These are phyloP conservation scores for Platycheirus albimanus DNA, from an alignment of 2,888 invertebrate genomes.

Conservation along the genomic window DNA sequence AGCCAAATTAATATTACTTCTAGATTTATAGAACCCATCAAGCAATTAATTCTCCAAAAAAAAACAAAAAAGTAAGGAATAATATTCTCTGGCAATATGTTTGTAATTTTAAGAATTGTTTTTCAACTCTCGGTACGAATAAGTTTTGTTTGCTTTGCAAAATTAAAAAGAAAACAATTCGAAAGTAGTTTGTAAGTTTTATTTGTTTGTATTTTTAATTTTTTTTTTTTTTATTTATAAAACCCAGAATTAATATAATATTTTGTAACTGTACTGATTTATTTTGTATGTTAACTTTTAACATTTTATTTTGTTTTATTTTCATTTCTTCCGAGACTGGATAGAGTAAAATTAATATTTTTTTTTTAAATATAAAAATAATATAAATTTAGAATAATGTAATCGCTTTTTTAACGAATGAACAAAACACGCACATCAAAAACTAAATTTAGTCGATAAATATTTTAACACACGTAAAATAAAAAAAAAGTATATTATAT, in stretches of 20 bases:
- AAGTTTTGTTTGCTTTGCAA: slow-evolving; percentile 21
- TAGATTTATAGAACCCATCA: slow-evolving; percentile 48
- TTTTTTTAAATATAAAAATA: no score
- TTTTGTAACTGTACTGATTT: slow-evolving; percentile 70
- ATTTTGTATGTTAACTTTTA: slow-evolving; percentile 58
- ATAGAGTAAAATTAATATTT: slow-evolving; percentile 13
- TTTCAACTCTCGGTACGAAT: slow-evolving; percentile 36
- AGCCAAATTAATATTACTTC: slow-evolving; percentile 69
- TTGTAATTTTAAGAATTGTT: slow-evolving; percentile 46
- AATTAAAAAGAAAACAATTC: slow-evolving; percentile 17
- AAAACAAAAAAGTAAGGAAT: slow-evolving; percentile 45
- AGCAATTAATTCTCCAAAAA: slow-evolving; percentile 61
- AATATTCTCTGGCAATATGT: slow-evolving; percentile 60
- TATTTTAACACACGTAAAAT: slow-evolving; percentile 41
- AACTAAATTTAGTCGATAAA: slow-evolving; percentile 37
- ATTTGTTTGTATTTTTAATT: no score
- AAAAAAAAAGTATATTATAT: slow-evolving; percentile 38
- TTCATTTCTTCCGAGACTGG: slow-evolving; percentile 3
- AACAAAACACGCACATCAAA: slow-evolving; percentile 66
- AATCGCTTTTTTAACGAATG: slow-evolving; percentile 50
- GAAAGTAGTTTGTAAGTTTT: slow-evolving; percentile 58
- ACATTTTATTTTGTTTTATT: slow-evolving; percentile 24
- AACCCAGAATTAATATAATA: slow-evolving; percentile 42
- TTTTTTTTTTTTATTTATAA: slow-evolving; percentile 66
- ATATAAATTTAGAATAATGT: slow-evolving; percentile 6